Evolutionary conservation across 2,888 invertebrate genomes (phyloP).

Genomic region (Habrosyne pyritoides): DNA sequence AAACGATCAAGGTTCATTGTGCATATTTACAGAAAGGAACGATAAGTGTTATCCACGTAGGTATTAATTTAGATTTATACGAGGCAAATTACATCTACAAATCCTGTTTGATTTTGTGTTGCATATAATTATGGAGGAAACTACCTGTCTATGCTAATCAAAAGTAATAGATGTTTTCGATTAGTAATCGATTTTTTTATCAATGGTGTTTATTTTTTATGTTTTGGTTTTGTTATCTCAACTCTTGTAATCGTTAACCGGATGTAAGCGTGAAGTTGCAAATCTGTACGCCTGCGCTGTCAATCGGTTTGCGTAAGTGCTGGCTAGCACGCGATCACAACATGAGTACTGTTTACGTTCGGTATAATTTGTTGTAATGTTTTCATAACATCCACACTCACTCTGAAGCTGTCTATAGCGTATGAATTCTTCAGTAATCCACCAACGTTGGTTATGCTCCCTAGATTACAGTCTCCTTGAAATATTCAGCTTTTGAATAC

Average conservation of each 20-base stretch:
- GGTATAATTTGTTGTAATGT: neutral
- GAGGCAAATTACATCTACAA: too few species aligned
- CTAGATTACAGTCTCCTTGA: neutral
- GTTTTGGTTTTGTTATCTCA: neutral
- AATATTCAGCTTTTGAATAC: neutral
- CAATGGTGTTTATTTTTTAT: neutral
- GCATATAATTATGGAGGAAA: too few species aligned
- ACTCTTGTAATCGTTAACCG: neutral
- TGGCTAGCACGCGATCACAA: constrained; percentile 10
- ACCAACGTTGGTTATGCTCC: neutral
- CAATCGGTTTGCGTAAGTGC: constrained; percentile 30
- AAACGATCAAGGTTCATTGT: too few species aligned
- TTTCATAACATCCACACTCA: neutral
- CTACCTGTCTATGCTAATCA: too few species aligned
- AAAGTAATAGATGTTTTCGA: too few species aligned
- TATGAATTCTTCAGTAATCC: neutral
- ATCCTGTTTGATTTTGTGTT: too few species aligned
- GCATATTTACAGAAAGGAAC: too few species aligned
- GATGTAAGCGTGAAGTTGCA: neutral
- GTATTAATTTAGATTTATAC: neutral
- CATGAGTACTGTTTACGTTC: neutral
- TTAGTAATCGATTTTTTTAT: neutral
- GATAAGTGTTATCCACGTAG: neutral
- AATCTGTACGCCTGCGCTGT: constrained; percentile 21
- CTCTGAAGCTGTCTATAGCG: neutral